Evolutionary conservation across 2,888 invertebrate genomes (phyloP), one percentile per base, ranked within the genome.

Genomic region (Hyalella azteca): DNA sequence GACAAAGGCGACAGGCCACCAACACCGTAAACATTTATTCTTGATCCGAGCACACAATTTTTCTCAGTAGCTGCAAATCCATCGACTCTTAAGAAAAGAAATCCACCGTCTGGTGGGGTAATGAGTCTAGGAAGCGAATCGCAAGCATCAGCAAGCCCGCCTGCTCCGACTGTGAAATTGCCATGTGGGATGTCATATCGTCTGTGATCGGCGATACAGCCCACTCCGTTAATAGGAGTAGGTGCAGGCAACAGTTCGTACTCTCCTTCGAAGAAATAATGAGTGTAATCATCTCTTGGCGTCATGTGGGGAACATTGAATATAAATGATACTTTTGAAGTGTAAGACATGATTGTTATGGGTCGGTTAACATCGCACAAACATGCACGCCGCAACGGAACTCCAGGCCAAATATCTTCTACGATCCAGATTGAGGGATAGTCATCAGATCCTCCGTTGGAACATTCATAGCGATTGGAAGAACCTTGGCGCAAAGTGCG

Each of bases 281-380:
- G 92, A 80, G 92, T 91, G 86, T 93, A 93, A 89, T 94, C 93
- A 88, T 94, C 93, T 9, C 93, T 92, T 79, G 93, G 92, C 88
- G 93, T 92, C 95, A 95, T 93, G 87, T 92, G 90, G 19, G 91
- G 91, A 4, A 94, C 91, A 32, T 92, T 91, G 87, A 94, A 93
- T 86, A 92, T 92, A 0, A 94, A 90, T 87, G 93, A 92, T 13
- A 94, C 91, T 81, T 92, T 91, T 77, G 91, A 90, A 2, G 93
- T 92, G 19, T 93, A 92, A 83, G 93, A 89, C 32, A 92, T 83
- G 91, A 91, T 85, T 93, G 89, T 81, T 91, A 90, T 73, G 93
- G 73, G 73, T 29, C 36, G 40, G 49, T 73, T 73, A 29, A 50
- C 26, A 39, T 79, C 79, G 22, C 79, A 79, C 29, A 79, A 15